These are phyloP conservation scores for rat (Rattus norvegicus) DNA, from an alignment of 2,113 vertebrate species.

Conservation along the genomic window DNA sequence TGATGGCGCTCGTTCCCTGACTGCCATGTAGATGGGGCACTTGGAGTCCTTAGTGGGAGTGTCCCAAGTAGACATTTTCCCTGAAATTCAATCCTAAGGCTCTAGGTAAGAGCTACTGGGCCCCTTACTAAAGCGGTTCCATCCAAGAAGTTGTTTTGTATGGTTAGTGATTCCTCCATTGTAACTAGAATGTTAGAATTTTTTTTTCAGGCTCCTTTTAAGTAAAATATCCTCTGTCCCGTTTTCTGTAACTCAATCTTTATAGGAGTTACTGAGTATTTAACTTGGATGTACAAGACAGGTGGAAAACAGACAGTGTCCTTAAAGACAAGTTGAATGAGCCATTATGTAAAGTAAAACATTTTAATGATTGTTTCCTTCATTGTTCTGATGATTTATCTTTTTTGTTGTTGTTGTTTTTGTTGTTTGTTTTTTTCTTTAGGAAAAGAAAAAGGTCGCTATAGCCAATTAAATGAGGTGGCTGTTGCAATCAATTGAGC, in stretches of 20 bases:
- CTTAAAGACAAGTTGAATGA: background rate
- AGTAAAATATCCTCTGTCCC: background rate
- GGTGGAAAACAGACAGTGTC: background rate
- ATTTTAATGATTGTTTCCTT: background rate
- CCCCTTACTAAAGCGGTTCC: background rate
- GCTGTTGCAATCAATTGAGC: conserved; percentile 10
- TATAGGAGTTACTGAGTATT: background rate
- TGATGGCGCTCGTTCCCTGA: background rate
- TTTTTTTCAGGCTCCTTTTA: background rate
- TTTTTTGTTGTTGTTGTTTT: background rate
- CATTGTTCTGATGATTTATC: background rate
- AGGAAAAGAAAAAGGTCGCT: background rate
- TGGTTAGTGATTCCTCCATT: background rate
- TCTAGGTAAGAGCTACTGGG: background rate
- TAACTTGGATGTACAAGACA: background rate
- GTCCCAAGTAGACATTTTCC: background rate
- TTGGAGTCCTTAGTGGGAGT: background rate
- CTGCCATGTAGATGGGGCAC: background rate
- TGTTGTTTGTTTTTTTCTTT: background rate
- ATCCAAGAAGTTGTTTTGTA: background rate
- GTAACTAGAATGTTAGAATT: background rate
- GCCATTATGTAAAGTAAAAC: background rate
- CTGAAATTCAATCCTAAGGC: background rate
- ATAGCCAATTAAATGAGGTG: conserved; percentile 27
- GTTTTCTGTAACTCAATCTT: background rate